phyloP scores from a whole-genome alignment of 2,888 invertebrate genomes.

The Metallyticus violacea region DNA sequence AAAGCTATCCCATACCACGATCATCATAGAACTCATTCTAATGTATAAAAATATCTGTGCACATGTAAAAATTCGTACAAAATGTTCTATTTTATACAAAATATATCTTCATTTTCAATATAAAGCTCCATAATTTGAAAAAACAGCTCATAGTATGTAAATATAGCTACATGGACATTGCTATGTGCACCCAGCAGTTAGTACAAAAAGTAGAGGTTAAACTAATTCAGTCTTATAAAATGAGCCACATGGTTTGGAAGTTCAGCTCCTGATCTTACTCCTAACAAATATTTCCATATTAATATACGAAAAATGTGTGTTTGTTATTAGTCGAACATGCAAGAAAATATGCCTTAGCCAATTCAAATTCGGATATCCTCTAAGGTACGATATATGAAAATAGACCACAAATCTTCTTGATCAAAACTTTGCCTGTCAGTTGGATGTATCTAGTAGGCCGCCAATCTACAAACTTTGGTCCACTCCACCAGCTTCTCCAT shows the following conservation, averaged over 20 bases:
- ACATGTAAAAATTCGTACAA: conserved; percentile 11
- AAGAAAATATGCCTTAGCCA: background rate
- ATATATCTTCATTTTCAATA: background rate
- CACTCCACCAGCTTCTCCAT: background rate
- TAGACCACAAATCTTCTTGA: background rate
- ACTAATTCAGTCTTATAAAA: conserved; percentile 19
- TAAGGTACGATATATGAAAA: background rate
- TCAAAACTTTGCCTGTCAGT: background rate
- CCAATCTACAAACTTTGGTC: background rate
- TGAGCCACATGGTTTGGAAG: conserved; percentile 1
- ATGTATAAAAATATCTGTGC: conserved; percentile 1
- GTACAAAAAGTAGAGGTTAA: background rate
- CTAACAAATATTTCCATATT: background rate
- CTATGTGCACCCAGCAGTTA: background rate
- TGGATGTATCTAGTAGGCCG: background rate
- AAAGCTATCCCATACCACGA: too few species aligned
- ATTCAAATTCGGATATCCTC: background rate
- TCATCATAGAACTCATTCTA: background rate
- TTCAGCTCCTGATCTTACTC: background rate
- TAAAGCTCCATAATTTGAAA: background rate
- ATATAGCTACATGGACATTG: too few species aligned
- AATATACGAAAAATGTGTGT: too few species aligned
- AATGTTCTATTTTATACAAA: conserved; percentile 9
- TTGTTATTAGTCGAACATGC: background rate
- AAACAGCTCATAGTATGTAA: background rate